These are phyloP conservation scores for Trichogramma evanescens DNA, from an alignment of 2,888 invertebrate genomes.

Conservation along the genomic window DNA sequence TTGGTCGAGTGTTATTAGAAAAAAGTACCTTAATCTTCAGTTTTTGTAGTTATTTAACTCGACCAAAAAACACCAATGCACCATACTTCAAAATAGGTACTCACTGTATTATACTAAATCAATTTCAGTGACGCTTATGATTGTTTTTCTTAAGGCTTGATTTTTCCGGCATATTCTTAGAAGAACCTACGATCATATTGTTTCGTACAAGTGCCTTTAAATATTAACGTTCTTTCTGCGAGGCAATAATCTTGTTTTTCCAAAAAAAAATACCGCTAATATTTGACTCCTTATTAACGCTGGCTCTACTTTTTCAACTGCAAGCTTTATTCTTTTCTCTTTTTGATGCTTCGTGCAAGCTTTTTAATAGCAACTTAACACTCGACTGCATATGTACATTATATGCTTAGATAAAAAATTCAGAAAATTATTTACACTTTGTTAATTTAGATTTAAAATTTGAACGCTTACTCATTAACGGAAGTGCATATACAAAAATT, in stretches of 20 bases:
- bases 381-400: constrained; percentile 10
- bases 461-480: too few species aligned
- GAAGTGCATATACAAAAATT: too few species aligned
- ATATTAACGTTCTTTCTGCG: constrained; percentile 35
- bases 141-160: constrained; percentile 18
- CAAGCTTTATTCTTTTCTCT: constrained; percentile 19
- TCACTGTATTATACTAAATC: constrained; percentile 22
- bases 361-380: constrained; percentile 6
- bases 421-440: background rate
- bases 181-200: constrained; percentile 24
- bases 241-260: constrained; percentile 26
- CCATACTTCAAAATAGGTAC: constrained; percentile 24
- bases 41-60: constrained; percentile 30
- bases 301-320: constrained; percentile 22
- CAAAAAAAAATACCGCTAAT: constrained; percentile 5
- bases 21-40: constrained; percentile 1
- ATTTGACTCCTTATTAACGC: constrained; percentile 17
- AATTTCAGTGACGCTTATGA: constrained; percentile 31
- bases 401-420: constrained; percentile 17
- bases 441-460: background rate
- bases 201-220: constrained; percentile 46
- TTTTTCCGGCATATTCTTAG: constrained; percentile 18
- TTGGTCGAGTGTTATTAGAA: constrained; percentile 33
- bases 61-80: constrained; percentile 32
- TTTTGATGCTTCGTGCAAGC: constrained; percentile 18